A percentile compares a stretch with the other conserved stretches of the same genome.
phyloP scores from a whole-genome alignment of 2,888 invertebrate genomes.

The Euplexia lucipara region DNA sequence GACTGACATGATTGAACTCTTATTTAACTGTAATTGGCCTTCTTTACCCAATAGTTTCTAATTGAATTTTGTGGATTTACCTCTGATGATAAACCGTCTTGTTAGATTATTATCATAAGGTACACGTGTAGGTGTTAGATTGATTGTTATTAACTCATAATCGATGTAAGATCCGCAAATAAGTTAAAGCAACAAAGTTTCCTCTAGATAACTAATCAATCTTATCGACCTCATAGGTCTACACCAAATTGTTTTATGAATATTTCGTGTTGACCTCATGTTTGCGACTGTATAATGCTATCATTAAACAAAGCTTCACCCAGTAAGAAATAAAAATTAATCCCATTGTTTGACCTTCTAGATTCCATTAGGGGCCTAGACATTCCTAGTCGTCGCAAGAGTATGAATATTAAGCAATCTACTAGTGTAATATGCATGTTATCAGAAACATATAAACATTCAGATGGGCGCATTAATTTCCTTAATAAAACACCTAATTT shows the following conservation, averaged over 20 bases:
- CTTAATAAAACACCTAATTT: slow-evolving; percentile 11
- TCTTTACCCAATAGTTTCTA: background rate
- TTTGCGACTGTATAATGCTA: background rate
- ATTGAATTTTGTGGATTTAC: slow-evolving; percentile 21
- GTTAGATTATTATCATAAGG: slow-evolving; percentile 29
- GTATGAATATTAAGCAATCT: slow-evolving; percentile 31
- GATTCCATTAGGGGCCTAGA: slow-evolving; percentile 9
- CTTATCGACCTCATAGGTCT: background rate
- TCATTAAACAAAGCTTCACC: too few relatives aligned
- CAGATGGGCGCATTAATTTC: slow-evolving; percentile 23
- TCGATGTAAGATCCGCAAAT: slow-evolving; percentile 8
- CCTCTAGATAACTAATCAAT: background rate
- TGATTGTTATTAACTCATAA: slow-evolving; percentile 21
- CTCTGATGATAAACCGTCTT: slow-evolving; percentile 5
- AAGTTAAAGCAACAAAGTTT: background rate
- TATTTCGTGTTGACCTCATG: background rate
- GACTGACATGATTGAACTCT: background rate
- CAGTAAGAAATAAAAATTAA: background rate
- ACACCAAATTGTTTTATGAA: background rate
- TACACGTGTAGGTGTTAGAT: slow-evolving; percentile 44
- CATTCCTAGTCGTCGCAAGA: slow-evolving; percentile 29
- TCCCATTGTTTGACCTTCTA: slow-evolving; percentile 23
- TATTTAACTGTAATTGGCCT: background rate
- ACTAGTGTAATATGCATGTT: slow-evolving; percentile 13
- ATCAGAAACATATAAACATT: slow-evolving; percentile 21